Evolutionary conservation across 2,888 invertebrate genomes (phyloP), one percentile per base, ranked within the genome.

Genomic region (Sarcophaga carnaria): DNA sequence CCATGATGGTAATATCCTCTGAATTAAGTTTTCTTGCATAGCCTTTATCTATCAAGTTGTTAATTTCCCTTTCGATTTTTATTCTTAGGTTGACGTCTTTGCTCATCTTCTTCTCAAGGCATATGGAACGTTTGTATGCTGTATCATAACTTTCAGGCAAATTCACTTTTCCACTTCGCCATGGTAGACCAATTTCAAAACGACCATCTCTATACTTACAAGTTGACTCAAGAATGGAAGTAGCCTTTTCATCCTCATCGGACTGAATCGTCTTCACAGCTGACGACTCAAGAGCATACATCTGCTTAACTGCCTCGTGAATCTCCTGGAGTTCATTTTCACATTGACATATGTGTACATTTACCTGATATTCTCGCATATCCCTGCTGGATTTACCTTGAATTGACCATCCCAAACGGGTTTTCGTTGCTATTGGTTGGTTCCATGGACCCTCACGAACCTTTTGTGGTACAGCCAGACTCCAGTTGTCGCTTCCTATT

Each of bases 371-470:
- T 2, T 4, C 14, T 4, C 22, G 27, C 2, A 17, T 27, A 67
- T 25, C 6, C 3, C n/a, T 62, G 8, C 4, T 17, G 12, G 20
- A 10, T 62, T 14, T 17, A 5, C 76, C 63, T 20, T 85, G 84
- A 49, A 80, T 20, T 4, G 80, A 49, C 80, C 75, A 80, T 0
- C 79, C 80, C 47, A 84, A 59, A 14, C 71, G 64, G 0, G 84
- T 80, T 54, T 85, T 85, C 3, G 75, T 67, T 14, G 83, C 78
- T 25, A 83, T 86, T 12, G 80, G 87, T n/a, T 83, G 78, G 47
- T 59, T 47, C 80, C 80, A 83, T 10, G 27, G 20, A 1, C 83
- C 80, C 45, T 86, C 83, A 45, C 83, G 49, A 64, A 74, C 66
- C 49, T 78, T 86, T 22, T 63, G 59, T 25, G 80, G 86, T 10